Base-by-base conservation (phyloP, 2,888 invertebrate genomes). In the Meliscaeva auricollis region DNA sequence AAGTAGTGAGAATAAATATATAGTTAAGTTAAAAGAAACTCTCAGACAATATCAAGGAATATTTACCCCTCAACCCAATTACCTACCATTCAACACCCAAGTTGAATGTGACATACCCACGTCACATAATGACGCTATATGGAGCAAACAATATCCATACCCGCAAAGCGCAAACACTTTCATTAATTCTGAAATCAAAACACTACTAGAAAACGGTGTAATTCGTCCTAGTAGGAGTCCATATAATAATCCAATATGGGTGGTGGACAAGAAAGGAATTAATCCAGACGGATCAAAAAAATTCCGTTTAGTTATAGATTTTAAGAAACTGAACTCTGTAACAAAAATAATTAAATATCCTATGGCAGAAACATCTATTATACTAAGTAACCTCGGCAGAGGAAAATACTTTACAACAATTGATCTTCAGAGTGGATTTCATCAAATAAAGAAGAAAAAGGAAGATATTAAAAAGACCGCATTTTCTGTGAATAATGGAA, bases 171-270 rank as follows among this genome's bases (percentile, higher is more conserved):
- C n/a, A 44, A 13, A 6, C n/a, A n/a, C 1, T 3, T 68, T 68
- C n/a, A 38, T 70, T 2, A 70, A 70, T 22, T 11, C 11, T 9
- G 70, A 70, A 52, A 30, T 70, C 4, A 9, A 54, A 38, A 22
- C 52, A 3, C 26, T 70, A 13, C 17, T 52, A 35, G 38, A 41
- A 3, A 17, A 66, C n/a, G 48, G 66, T 26, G 13, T 52, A 11
- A 52, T 69, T 8, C 44, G 66, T 30, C n/a, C 30, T 15, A 54
- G 54, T 30, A 32, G 56, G 3, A 35, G 35, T 11, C 32, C 32
- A 13, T 68, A 68, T 32, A 68, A 68, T 32, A 68, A 22, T 13
- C 64, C 44, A 20, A 20, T 62, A 30, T 62, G 41, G 35, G 20
- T 62, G 13, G 62, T 62, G 6, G 15, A 66, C 15, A 68, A 68